Conservation (phyloP, 2,113 vertebrate species). For the Daubentonia madagascariensis region DNA sequence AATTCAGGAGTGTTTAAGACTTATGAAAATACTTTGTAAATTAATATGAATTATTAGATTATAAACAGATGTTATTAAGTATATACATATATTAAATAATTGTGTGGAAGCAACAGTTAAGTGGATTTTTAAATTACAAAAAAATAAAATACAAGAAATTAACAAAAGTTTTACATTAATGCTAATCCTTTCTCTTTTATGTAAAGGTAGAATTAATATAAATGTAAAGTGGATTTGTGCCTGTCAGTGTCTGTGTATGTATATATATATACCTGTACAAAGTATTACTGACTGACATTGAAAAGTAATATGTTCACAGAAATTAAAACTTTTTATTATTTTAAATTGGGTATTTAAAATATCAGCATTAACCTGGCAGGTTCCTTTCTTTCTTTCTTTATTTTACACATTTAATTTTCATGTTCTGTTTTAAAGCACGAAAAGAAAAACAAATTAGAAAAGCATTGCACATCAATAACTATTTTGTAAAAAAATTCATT, state of each 20-base stretch:
- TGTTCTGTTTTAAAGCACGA: conserved; percentile 73
- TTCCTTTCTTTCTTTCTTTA: conserved; percentile 47
- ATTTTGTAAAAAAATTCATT: conserved; percentile 78
- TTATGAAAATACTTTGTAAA: conserved; percentile 40
- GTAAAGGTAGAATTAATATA: conserved; percentile 55
- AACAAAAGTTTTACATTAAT: conserved; percentile 18
- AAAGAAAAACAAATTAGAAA: conserved; percentile 78
- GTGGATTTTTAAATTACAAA: conserved; percentile 36
- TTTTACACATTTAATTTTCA: conserved; percentile 78
- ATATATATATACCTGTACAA: background rate
- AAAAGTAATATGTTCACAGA: conserved; percentile 65
- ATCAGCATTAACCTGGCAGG: conserved; percentile 70
- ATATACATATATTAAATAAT: background rate
- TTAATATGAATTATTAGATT: conserved; percentile 35
- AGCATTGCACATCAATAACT: conserved; percentile 76
- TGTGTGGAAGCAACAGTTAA: background rate
- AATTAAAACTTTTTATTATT: conserved; percentile 78
- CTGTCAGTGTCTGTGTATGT: background rate
- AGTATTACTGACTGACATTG: conserved; percentile 56
- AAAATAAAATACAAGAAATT: conserved; percentile 52
- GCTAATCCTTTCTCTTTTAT: conserved; percentile 7
- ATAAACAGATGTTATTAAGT: conserved; percentile 1
- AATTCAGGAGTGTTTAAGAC: conserved; percentile 22
- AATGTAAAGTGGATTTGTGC: background rate
- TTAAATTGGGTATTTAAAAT: conserved; percentile 78